These are phyloP conservation scores for Hydrochoerus hydrochaeris DNA, from an alignment of 2,113 vertebrate genomes.

Conservation along the genomic window DNA sequence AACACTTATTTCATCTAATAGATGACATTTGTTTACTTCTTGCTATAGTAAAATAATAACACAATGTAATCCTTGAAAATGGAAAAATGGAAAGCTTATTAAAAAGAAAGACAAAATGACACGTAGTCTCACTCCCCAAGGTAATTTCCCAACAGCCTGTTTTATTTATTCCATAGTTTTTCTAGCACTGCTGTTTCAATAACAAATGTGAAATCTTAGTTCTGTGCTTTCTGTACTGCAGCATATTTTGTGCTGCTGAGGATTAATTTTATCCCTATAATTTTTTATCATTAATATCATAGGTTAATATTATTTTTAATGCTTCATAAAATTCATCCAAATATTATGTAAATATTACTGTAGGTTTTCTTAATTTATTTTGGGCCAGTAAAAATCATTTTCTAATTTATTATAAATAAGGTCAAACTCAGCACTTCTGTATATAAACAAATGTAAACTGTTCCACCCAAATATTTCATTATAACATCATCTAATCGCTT, in stretches of 20 bases:
- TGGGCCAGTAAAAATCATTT: neutral
- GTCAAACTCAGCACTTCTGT: neutral
- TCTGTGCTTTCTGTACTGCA: neutral
- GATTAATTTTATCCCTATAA: neutral
- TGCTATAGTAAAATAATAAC: neutral
- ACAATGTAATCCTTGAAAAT: neutral
- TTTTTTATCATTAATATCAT: neutral
- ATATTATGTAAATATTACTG: neutral
- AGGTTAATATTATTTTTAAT: neutral
- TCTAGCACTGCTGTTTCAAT: neutral
- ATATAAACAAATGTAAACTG: slow-evolving; percentile 32
- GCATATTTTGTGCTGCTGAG: neutral
- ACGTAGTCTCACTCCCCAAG: neutral
- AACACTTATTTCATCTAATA: neutral
- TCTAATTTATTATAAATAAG: neutral
- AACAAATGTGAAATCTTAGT: slow-evolving; percentile 7
- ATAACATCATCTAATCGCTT: neutral
- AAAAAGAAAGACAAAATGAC: neutral
- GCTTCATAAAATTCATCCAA: neutral
- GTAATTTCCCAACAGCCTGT: neutral
- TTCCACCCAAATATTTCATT: neutral
- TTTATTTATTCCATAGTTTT: neutral
- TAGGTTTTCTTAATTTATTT: slow-evolving; percentile 18
- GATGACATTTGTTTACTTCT: neutral
- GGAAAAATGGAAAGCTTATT: neutral